phyloP scores from a whole-genome alignment of 53 echinoderm and acorn worm species.

The Apostichopus leukothele region DNA sequence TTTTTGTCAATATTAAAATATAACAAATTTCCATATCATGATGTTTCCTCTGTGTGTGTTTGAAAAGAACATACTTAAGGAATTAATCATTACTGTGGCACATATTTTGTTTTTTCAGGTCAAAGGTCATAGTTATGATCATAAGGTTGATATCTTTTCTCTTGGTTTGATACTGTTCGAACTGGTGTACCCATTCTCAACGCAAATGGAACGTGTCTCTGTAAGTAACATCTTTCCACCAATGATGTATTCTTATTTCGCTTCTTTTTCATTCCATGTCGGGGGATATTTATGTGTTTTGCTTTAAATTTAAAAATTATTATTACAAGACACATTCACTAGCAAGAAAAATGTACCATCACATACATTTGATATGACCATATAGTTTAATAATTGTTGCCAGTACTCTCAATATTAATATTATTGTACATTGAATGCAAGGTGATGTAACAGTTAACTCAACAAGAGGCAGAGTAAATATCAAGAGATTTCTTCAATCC shows the following conservation, averaged over 20 bases:
- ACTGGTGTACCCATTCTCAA: slow-evolving; percentile 82
- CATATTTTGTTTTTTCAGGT: slow-evolving; percentile 56
- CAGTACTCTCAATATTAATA: too few relatives aligned
- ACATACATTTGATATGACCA: too few relatives aligned
- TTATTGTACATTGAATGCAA: too few relatives aligned
- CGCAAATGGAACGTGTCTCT: slow-evolving; percentile 87
- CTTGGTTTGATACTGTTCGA: slow-evolving; percentile 96
- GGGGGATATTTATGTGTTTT: background rate
- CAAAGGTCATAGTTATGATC: slow-evolving; percentile 84
- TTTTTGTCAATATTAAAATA: too few relatives aligned
- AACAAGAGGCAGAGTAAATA: background rate
- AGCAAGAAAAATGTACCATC: too few relatives aligned
- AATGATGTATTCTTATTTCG: background rate
- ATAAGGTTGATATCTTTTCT: slow-evolving; percentile 97
- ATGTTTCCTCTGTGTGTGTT: too few relatives aligned
- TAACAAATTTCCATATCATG: too few relatives aligned
- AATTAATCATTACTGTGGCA: too few relatives aligned
- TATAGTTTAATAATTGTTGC: too few relatives aligned
- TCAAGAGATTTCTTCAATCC: background rate
- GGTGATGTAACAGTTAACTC: background rate
- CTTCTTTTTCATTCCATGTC: background rate
- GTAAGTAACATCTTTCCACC: slow-evolving; percentile 56
- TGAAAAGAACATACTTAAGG: too few relatives aligned
- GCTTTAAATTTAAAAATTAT: background rate
- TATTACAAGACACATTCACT: too few relatives aligned